Evolutionary conservation across 2,888 invertebrate species (phyloP).

Genomic region (Acleris emargana): DNA sequence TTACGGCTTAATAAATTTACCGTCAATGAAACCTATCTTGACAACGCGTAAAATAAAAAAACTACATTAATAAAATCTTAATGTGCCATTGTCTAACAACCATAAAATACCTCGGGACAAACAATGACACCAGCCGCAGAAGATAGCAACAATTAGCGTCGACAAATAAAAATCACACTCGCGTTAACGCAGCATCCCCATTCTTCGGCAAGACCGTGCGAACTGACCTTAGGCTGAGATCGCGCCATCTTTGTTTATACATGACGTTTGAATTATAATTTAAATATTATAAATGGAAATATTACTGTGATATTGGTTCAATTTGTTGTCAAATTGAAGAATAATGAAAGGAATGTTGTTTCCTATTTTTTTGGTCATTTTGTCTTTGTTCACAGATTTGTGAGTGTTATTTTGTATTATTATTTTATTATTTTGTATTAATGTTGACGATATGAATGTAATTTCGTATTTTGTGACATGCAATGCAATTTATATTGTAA

Average conservation of each 20-base stretch:
- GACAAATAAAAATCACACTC: slow-evolving; percentile 31
- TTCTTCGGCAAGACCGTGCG: slow-evolving; percentile 12
- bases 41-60: background rate
- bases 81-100: slow-evolving; percentile 28
- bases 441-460: no score
- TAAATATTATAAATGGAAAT: no score
- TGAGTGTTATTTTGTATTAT: no score
- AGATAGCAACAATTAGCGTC: slow-evolving; percentile 23
- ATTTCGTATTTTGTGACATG: no score
- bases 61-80: slow-evolving; percentile 19
- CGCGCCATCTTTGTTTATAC: background rate
- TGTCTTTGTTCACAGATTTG: no score
- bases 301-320: no score
- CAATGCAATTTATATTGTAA: no score
- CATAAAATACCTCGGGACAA: slow-evolving; percentile 29
- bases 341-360: no score
- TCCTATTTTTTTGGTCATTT: no score
- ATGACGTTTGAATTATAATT: no score
- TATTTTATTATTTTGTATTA: no score
- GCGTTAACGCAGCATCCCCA: background rate
- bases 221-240: slow-evolving; percentile 9
- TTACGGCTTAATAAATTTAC: background rate
- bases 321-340: no score
- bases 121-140: slow-evolving; percentile 18
- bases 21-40: slow-evolving; percentile 3